These are phyloP conservation scores for Temnothorax rugatulus DNA, from an alignment of 2,888 invertebrate species.

Conservation along the genomic window DNA sequence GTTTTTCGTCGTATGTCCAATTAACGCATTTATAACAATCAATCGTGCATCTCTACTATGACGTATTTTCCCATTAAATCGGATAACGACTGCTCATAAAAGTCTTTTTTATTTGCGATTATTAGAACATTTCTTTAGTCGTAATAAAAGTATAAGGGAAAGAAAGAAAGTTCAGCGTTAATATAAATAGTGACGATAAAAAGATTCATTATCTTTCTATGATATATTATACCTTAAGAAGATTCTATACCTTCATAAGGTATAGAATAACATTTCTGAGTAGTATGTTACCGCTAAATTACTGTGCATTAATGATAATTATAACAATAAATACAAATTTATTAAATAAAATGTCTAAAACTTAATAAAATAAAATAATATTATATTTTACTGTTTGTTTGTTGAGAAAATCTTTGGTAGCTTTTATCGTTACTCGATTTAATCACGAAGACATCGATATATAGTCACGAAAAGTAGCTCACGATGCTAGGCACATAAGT, in stretches of 20 bases:
- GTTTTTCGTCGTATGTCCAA: constrained; percentile 17
- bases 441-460: constrained; percentile 35
- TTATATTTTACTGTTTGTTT: neutral
- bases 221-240: neutral
- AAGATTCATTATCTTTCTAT: neutral
- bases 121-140: neutral
- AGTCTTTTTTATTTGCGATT: neutral
- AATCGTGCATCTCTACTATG: constrained; percentile 10
- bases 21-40: constrained; percentile 38
- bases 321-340: constrained; percentile 12
- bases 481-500: constrained; percentile 47
- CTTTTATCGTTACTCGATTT: constrained; percentile 27
- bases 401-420: neutral
- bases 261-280: neutral
- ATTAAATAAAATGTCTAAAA: neutral
- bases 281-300: neutral
- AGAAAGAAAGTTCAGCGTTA: neutral
- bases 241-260: neutral
- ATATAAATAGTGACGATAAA: neutral
- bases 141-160: neutral
- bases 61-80: neutral
- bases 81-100: constrained; percentile 24
- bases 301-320: neutral
- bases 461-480: constrained; percentile 34
- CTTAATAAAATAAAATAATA: neutral